phyloP scores from a whole-genome alignment of 2,888 invertebrate genomes.

The Leptopterna dolabrata region DNA sequence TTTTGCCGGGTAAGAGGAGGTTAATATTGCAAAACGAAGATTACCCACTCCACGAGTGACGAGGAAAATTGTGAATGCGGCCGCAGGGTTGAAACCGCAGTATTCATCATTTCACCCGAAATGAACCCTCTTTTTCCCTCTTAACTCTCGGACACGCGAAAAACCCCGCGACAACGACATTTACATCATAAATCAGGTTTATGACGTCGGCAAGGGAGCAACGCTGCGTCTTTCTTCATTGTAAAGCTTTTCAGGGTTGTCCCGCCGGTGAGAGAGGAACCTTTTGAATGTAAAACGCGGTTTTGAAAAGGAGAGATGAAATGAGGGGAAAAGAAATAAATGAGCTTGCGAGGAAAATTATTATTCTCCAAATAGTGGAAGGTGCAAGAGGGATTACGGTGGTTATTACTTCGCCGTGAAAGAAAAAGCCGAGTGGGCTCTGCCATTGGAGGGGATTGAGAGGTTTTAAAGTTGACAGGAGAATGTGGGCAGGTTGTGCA shows the following conservation, averaged over 20 bases:
- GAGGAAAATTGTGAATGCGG: background rate
- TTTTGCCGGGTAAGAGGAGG: background rate
- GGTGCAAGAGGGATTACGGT: slow-evolving; percentile 7
- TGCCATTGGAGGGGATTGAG: background rate
- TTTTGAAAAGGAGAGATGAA: background rate
- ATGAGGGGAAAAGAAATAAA: slow-evolving; percentile 32
- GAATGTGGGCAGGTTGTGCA: slow-evolving; percentile 45
- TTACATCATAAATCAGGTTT: slow-evolving; percentile 46
- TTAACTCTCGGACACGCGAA: slow-evolving; percentile 14
- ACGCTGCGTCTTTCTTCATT: slow-evolving; percentile 28
- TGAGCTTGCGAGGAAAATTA: slow-evolving; percentile 24
- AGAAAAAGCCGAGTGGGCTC: background rate
- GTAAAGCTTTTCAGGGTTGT: slow-evolving; percentile 9
- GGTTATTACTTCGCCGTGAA: background rate
- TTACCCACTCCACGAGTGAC: background rate
- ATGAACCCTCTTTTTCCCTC: slow-evolving; percentile 11
- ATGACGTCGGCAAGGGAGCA: background rate
- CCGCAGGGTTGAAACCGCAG: background rate
- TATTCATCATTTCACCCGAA: background rate
- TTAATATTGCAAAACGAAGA: background rate
- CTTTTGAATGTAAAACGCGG: slow-evolving; percentile 31
- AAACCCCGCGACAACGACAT: slow-evolving; percentile 22
- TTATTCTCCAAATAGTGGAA: background rate
- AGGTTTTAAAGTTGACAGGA: slow-evolving; percentile 10
- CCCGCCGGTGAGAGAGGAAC: background rate